A percentile compares a stretch with the other conserved stretches of the same genome.
These are phyloP conservation scores for Drosophila kanapiae DNA, from an alignment of 1,140 invertebrate genomes.

Conservation along the genomic window DNA sequence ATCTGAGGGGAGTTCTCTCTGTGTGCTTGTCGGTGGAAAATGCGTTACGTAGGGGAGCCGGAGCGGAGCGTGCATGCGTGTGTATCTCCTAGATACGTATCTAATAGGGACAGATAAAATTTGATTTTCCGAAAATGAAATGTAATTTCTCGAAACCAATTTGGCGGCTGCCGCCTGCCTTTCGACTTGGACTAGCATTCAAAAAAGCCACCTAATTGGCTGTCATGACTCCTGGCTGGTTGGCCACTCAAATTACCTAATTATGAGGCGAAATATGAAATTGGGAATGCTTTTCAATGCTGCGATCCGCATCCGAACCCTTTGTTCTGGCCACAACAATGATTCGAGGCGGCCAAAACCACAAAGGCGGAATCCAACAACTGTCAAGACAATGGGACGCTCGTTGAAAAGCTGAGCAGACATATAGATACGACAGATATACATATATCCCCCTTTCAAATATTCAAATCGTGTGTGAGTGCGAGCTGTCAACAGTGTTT, in stretches of 20 bases:
- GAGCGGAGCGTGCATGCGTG: constrained; percentile 19
- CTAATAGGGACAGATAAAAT: constrained; percentile 49
- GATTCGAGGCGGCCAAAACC: constrained; percentile 21
- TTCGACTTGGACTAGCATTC: not conserved
- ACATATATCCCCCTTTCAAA: constrained; percentile 35
- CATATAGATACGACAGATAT: constrained; percentile 29
- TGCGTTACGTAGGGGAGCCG: constrained; percentile 29
- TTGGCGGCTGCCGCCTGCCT: constrained; percentile 1
- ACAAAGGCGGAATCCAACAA: constrained; percentile 46
- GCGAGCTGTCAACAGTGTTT: constrained; percentile 82
- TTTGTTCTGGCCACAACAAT: constrained; percentile 70
- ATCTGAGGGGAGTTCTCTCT: not conserved
- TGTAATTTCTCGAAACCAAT: constrained; percentile 34
- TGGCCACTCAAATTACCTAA: constrained; percentile 76
- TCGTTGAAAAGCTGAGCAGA: constrained; percentile 57
- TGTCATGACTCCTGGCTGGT: constrained; percentile 54
- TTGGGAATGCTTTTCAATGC: constrained; percentile 20
- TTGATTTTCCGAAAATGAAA: constrained; percentile 41
- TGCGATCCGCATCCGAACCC: constrained; percentile 25
- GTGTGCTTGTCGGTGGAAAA: constrained; percentile 30
- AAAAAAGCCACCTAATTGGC: constrained; percentile 58
- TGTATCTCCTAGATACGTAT: constrained; percentile 35
- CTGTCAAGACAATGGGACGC: constrained; percentile 69
- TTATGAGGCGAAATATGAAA: constrained; percentile 61
- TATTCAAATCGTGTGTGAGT: constrained; percentile 75